These are phyloP conservation scores for Sebastes schlegelii DNA, from an alignment of 2,113 vertebrate genomes.

Conservation along the genomic window DNA sequence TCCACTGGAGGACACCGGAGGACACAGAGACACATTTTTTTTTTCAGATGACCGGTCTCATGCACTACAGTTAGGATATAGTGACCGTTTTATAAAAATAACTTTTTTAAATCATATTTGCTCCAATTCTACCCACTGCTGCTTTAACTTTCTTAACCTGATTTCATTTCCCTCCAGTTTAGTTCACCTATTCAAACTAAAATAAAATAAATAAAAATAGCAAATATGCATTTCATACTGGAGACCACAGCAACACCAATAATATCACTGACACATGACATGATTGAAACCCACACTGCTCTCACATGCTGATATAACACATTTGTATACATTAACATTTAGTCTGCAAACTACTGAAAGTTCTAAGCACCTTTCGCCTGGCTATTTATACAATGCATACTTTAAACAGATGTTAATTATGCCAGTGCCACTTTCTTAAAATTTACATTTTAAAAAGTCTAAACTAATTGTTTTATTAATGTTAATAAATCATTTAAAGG, in stretches of 20 bases:
- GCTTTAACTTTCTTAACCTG: not conserved
- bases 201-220: not conserved
- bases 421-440: not conserved
- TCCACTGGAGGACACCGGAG: too few relatives aligned
- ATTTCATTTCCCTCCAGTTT: not conserved
- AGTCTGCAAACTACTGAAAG: not conserved
- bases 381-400: not conserved
- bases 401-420: not conserved
- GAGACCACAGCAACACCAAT: not conserved
- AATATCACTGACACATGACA: not conserved
- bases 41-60: too few relatives aligned
- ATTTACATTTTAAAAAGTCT: not conserved
- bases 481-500: not conserved
- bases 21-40: too few relatives aligned
- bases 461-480: not conserved
- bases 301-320: slow-evolving; percentile 15
- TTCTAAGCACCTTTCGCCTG: not conserved
- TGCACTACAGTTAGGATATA: too few relatives aligned
- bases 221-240: not conserved
- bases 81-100: too few relatives aligned
- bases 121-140: too few relatives aligned
- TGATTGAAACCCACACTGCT: not conserved
- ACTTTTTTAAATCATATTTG: too few relatives aligned
- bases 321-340: slow-evolving; percentile 28
- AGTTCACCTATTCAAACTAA: not conserved